Evolutionary conservation across 2,888 invertebrate genomes (phyloP).

Genomic region (Megamerina dolium): DNA sequence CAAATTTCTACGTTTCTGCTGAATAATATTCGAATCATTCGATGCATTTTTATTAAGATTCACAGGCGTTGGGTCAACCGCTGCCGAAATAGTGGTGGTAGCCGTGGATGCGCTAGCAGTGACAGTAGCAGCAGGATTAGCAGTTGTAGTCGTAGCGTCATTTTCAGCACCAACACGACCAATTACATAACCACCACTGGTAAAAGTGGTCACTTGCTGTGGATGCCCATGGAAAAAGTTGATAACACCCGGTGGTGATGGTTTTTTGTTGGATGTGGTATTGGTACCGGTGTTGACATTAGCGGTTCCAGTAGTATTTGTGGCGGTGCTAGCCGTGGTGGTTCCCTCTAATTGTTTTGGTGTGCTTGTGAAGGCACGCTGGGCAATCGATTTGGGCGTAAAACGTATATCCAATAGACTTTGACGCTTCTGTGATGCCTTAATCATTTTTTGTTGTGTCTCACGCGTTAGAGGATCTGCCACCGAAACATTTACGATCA

Average conservation of each 20-base stretch:
- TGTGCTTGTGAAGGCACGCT: constrained; percentile 14
- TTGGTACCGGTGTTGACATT: constrained; percentile 15
- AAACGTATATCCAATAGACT: constrained; percentile 20
- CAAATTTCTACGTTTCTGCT: constrained; percentile 40
- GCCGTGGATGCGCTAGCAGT: not conserved
- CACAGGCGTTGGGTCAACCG: not conserved
- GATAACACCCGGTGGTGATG: constrained; percentile 31
- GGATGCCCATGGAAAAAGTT: constrained; percentile 32
- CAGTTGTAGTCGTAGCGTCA: not conserved
- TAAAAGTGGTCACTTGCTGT: constrained; percentile 21
- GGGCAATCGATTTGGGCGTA: constrained; percentile 23
- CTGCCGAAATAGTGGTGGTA: not conserved
- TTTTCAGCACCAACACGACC: constrained; percentile 11
- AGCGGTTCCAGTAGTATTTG: constrained; percentile 16
- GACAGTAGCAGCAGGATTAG: not conserved
- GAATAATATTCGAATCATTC: constrained; percentile 24
- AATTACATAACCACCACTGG: constrained; percentile 24
- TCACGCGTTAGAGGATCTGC: constrained; percentile 32
- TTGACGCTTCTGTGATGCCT: constrained; percentile 23
- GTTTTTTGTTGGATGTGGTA: constrained; percentile 21
- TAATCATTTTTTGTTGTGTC: constrained; percentile 26
- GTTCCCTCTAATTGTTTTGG: constrained; percentile 11
- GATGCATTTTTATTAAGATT: not conserved
- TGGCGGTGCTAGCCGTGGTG: not conserved
- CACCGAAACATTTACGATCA: constrained; percentile 30